Conservation (phyloP, 2,113 vertebrate genomes). For the Romanogobio albipinnatus region DNA sequence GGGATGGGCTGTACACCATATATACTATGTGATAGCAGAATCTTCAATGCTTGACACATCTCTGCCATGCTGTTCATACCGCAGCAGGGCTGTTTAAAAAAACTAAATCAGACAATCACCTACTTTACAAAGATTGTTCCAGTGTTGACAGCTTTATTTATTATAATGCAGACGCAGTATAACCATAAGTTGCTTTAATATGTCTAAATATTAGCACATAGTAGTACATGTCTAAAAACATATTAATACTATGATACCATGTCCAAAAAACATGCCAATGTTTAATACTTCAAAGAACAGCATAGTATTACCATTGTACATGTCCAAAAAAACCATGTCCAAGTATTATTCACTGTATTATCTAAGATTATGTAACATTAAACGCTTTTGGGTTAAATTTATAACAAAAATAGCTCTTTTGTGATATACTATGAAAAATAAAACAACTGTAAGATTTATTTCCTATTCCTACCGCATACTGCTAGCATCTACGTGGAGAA, state of each 20-base stretch:
- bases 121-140: neutral
- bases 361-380: neutral
- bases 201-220: no score
- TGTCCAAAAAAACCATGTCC: neutral
- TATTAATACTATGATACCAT: neutral
- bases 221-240: neutral
- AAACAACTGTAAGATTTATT: neutral
- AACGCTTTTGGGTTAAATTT: neutral
- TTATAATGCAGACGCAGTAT: neutral
- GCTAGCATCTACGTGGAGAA: neutral
- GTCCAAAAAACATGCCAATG: neutral
- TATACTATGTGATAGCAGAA: neutral
- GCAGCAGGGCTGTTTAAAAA: neutral
- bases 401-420: neutral
- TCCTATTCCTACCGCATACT: neutral
- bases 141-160: neutral
- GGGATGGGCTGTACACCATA: neutral
- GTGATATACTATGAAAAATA: neutral
- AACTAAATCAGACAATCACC: neutral
- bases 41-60: no score
- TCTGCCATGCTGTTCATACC: neutral
- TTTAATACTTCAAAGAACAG: neutral
- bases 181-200: neutral
- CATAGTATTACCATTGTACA: neutral
- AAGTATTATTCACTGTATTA: neutral